phyloP scores from a whole-genome alignment of 2,113 vertebrate species.

The Plecturocebus donacophilus region DNA sequence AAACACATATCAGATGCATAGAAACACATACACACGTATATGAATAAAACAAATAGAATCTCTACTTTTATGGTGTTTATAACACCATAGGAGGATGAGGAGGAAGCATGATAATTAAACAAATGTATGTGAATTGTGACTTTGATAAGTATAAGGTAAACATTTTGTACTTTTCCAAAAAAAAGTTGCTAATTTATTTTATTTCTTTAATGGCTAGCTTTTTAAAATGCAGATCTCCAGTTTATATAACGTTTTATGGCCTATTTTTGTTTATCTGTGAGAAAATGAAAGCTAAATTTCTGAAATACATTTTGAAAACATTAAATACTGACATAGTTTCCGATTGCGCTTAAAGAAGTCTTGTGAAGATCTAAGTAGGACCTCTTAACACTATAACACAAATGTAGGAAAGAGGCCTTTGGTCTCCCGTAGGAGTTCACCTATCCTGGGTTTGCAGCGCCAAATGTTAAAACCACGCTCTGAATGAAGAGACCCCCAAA shows the following conservation, averaged over 20 bases:
- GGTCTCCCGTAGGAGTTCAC: too few species aligned
- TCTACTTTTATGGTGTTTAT: not conserved
- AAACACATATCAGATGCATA: not conserved
- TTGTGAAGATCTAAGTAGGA: not conserved
- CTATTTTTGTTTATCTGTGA: not conserved
- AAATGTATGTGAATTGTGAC: not conserved
- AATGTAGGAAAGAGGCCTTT: not conserved
- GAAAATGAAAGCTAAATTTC: slow-evolving; percentile 9
- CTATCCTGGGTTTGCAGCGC: too few species aligned
- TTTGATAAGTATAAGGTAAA: not conserved
- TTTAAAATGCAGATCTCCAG: not conserved
- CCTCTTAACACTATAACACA: not conserved
- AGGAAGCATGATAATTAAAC: not conserved
- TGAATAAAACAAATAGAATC: not conserved
- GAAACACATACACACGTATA: not conserved
- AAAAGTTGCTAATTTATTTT: not conserved
- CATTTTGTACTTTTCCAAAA: not conserved
- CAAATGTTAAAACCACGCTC: too few species aligned
- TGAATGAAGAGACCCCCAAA: too few species aligned
- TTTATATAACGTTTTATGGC: not conserved
- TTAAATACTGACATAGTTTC: not conserved
- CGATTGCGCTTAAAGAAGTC: not conserved
- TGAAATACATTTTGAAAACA: not conserved
- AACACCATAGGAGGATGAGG: not conserved
- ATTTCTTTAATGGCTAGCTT: not conserved